A percentile compares a stretch with the other conserved stretches of the same genome.
Evolutionary conservation across 2,888 invertebrate genomes (phyloP).

Genomic region (Shargacucullia verbasci): DNA sequence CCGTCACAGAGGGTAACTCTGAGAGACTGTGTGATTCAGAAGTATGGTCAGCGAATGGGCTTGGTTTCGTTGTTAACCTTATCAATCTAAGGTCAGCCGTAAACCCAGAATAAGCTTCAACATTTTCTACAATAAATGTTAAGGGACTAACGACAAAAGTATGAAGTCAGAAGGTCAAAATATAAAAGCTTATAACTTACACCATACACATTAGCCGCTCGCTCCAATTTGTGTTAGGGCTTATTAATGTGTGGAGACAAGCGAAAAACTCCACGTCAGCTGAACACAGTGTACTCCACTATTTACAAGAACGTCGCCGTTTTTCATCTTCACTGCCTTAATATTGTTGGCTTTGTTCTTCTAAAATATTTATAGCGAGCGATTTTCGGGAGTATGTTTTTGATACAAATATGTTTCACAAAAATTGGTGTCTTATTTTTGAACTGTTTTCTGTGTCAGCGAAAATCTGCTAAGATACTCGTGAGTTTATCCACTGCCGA

Average conservation of each 20-base stretch:
- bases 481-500: too few relatives aligned
- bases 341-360: conserved; percentile 46
- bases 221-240: conserved; percentile 76
- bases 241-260: conserved; percentile 73
- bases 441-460: conserved; percentile 6
- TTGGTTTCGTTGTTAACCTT: too few relatives aligned
- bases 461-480: too few relatives aligned
- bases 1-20: too few relatives aligned
- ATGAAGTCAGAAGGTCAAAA: too few relatives aligned
- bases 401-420: conserved; percentile 24
- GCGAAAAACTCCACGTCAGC: conserved; percentile 69
- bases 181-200: conserved; percentile 51
- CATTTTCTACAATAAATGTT: too few relatives aligned
- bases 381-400: conserved; percentile 32
- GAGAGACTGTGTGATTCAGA: too few relatives aligned
- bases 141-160: too few relatives aligned
- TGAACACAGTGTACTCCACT: conserved; percentile 48
- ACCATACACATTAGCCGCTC: conserved; percentile 60
- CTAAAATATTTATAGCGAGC: conserved; percentile 48
- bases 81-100: too few relatives aligned
- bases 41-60: too few relatives aligned
- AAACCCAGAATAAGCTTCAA: too few relatives aligned
- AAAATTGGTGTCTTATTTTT: conserved; percentile 10
- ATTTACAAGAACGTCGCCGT: conserved; percentile 52
- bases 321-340: conserved; percentile 54